Conservation (phyloP, 2,113 vertebrate species). For the Deroptyus accipitrinus region DNA sequence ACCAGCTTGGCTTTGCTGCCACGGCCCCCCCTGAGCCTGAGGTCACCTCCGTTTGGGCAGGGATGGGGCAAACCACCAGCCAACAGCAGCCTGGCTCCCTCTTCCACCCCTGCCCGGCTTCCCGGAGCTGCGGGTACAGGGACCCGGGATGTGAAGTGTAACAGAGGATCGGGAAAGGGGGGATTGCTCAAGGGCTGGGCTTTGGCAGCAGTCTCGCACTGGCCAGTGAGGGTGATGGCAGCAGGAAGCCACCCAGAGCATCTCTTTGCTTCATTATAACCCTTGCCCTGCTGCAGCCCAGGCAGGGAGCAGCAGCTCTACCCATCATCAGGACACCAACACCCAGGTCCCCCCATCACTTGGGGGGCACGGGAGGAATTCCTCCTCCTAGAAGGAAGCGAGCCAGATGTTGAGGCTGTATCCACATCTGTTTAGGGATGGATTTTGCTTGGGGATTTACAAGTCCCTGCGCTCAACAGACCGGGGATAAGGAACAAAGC, state of each 20-base stretch:
- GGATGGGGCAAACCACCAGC: not conserved
- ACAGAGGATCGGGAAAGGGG: not conserved
- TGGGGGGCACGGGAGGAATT: not conserved
- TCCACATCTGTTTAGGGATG: not conserved
- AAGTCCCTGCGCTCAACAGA: fast-evolving
- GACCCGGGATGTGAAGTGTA: fast-evolving
- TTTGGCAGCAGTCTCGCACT: not conserved
- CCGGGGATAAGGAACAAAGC: fast-evolving
- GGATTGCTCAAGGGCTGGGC: not conserved
- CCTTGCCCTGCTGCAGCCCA: not conserved
- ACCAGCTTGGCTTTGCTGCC: not conserved
- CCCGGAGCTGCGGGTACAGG: fast-evolving
- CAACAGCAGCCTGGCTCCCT: not conserved
- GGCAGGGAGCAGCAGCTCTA: not conserved
- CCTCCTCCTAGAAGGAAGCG: fast-evolving
- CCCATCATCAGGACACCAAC: not conserved
- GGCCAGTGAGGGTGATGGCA: not conserved
- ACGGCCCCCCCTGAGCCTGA: fast-evolving
- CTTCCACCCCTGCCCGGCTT: not conserved
- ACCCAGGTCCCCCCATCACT: not conserved
- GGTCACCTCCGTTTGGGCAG: not conserved
- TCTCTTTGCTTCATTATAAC: not conserved
- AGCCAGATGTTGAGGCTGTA: not conserved
- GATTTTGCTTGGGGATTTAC: not conserved
- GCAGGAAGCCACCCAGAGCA: not conserved